These are phyloP conservation scores for Leuciscus waleckii DNA, from an alignment of 2,797 vertebrate genomes.

Conservation along the genomic window DNA sequence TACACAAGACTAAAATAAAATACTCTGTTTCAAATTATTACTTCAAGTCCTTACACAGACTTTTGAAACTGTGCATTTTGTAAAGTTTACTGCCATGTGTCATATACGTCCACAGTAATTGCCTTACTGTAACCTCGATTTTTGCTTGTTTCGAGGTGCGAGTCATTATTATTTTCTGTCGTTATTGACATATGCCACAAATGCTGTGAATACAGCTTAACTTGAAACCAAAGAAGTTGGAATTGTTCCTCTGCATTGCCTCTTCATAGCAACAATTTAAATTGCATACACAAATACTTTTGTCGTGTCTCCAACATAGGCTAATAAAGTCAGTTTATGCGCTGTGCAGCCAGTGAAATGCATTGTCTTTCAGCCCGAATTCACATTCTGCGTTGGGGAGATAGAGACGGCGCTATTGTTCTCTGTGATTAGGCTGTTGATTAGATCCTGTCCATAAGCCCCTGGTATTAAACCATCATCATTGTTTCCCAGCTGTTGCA, in stretches of 20 bases:
- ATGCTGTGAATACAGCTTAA: background rate
- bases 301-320: slow-evolving; percentile 15
- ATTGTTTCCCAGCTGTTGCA: slow-evolving; percentile 60
- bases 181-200: background rate
- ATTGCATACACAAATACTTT: slow-evolving; percentile 3
- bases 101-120: background rate
- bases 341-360: slow-evolving; percentile 17
- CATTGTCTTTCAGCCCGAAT: slow-evolving; percentile 32
- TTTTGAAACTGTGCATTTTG: background rate
- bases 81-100: background rate
- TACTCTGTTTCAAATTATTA: background rate
- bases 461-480: slow-evolving; percentile 57
- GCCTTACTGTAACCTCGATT: background rate
- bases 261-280: background rate
- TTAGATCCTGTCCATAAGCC: slow-evolving; percentile 62
- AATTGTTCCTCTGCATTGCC: background rate
- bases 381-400: slow-evolving; percentile 53
- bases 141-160: background rate
- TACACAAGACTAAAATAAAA: background rate
- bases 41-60: background rate
- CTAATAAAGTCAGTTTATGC: slow-evolving; percentile 15
- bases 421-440: slow-evolving; percentile 64
- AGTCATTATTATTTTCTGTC: background rate
- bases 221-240: background rate
- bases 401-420: slow-evolving; percentile 68